Conservation (phyloP, 2,888 invertebrate genomes). For the Pseudococcus jackbeardsleyi region DNA sequence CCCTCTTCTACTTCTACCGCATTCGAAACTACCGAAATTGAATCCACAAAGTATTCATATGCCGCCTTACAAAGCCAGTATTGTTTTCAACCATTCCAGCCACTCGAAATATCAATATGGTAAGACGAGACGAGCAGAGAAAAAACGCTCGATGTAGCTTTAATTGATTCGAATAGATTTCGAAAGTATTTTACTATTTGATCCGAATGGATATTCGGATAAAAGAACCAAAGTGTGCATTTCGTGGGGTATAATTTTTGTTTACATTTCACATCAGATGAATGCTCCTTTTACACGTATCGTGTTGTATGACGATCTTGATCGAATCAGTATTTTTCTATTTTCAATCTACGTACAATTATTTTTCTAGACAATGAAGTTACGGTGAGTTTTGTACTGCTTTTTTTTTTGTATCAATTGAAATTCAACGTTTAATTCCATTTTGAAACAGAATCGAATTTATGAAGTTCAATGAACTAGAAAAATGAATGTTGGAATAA, state of each 20-base stretch:
- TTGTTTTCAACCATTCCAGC: not conserved
- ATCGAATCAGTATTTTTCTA: slow-evolving; percentile 30
- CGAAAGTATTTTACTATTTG: not conserved
- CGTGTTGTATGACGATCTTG: not conserved
- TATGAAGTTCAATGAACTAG: slow-evolving; percentile 49
- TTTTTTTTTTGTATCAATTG: not conserved
- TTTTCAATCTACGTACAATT: not conserved
- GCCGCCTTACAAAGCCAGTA: not conserved
- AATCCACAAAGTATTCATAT: not conserved
- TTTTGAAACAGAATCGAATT: slow-evolving; percentile 33
- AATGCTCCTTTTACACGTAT: not conserved
- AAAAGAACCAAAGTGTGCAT: not conserved
- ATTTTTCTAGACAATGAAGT: not conserved
- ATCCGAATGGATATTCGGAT: not conserved
- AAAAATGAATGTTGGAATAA: slow-evolving; percentile 12
- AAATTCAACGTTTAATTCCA: slow-evolving; percentile 9
- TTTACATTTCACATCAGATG: not conserved
- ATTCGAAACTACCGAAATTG: not conserved
- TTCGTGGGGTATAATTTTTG: not conserved
- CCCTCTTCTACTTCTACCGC: not conserved
- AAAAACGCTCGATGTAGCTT: not conserved
- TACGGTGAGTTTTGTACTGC: not conserved
- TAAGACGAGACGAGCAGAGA: not conserved
- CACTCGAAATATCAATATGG: not conserved
- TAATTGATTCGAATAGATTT: not conserved